Base-by-base conservation (phyloP, 1,140 invertebrate species). In the Paracyclopina nana region DNA sequence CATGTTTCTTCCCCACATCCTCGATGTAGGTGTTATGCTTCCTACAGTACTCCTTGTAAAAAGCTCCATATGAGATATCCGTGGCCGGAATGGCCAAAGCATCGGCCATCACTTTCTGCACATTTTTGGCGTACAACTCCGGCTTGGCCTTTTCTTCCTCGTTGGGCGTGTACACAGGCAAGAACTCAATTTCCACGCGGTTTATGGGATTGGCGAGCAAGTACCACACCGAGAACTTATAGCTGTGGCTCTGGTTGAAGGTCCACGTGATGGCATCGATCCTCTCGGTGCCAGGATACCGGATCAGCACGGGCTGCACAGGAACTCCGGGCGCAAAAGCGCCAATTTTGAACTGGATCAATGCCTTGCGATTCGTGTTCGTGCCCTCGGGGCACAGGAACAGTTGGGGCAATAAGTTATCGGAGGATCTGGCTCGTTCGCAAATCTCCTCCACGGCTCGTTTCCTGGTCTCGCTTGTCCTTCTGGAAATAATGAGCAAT, bases 361-460 rank as follows among this genome's bases (percentile, higher is more conserved):
- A 65, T 61, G 82, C 87, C 0, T 78, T 80, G 40, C 88, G 73
- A 69, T 95, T 96, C 1, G 88, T 91, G 62, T 86, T 92, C 0
- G 88, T 95, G 27, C 90, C 90, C 64, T 95, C 88, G 0, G 90
- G 85, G 65, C 92, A 95, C 56, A 95, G 87, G 48, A 92, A 73
- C 24, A 94, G 76, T 76, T 57, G 48, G 5, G 34, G 22, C 6
- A 22, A 40, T 20, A 16, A 24, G 45, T 48, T 29, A 14, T 48
- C 45, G 4, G 25, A 16, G n/a, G 27, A 14, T 8, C 20, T 24
- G 24, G 42, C 12, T 5, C 45, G 45, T 16, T 48, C 27, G 16
- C 25, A 16, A 40, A 48, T 48, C 25, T 16, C 27, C n/a, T 48
- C 25, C 11, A 29, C 18, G 12, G 45, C 27, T 14, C 2, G 24